Conservation (phyloP, 53 echinoderm and acorn worm genomes). For the Luidia sarsii region DNA sequence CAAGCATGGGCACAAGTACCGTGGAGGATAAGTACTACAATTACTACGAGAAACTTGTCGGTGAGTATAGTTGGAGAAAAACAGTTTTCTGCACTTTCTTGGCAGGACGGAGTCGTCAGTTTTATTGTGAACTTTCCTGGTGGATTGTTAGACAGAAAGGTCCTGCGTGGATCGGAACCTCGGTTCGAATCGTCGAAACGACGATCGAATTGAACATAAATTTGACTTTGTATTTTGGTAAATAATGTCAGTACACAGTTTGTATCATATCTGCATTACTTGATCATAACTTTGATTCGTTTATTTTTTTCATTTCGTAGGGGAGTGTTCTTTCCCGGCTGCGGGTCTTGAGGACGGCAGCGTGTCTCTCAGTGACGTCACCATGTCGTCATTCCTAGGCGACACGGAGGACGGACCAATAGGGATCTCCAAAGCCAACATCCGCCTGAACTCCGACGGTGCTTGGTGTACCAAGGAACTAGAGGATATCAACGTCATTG, state of each 20-base stretch:
- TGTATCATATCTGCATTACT: too few relatives aligned
- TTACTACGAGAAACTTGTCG: slow-evolving; percentile 67
- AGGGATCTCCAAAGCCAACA: slow-evolving; percentile 71
- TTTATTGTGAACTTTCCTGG: too few relatives aligned
- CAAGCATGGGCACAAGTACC: slow-evolving; percentile 29
- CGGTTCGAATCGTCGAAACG: too few relatives aligned
- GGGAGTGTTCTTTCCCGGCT: slow-evolving; percentile 65
- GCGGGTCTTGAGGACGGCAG: slow-evolving; percentile 68
- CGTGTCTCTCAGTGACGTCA: slow-evolving; percentile 62
- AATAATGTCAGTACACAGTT: too few relatives aligned
- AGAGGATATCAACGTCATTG: slow-evolving; percentile 66
- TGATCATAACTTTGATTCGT: not conserved
- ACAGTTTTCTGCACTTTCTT: not conserved
- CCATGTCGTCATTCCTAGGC: slow-evolving; percentile 87
- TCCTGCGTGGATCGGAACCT: too few relatives aligned
- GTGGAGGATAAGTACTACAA: slow-evolving; percentile 59
- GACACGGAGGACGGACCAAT: slow-evolving; percentile 74
- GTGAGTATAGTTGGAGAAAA: too few relatives aligned
- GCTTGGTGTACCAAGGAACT: slow-evolving; percentile 81
- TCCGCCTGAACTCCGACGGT: slow-evolving; percentile 82
- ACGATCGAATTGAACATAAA: too few relatives aligned
- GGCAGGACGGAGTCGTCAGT: not conserved
- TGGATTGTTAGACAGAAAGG: too few relatives aligned
- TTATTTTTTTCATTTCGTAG: slow-evolving; percentile 3
- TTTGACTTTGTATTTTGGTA: too few relatives aligned